Conservation (phyloP, 1,140 invertebrate genomes). For the Euwallacea similis region DNA sequence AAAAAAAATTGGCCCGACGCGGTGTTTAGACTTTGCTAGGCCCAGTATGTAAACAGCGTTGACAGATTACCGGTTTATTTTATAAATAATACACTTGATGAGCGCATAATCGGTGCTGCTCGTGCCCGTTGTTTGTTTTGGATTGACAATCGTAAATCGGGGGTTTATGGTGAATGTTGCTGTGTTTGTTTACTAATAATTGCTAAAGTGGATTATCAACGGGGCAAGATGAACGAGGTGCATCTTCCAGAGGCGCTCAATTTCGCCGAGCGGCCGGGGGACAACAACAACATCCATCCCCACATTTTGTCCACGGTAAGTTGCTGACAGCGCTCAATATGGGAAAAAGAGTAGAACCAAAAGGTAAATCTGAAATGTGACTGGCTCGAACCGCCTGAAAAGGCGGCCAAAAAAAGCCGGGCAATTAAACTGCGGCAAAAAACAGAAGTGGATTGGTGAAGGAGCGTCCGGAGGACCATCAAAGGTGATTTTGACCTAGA, state of each 20-base stretch:
- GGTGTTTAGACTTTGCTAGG: conserved; percentile 3
- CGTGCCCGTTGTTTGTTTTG: neutral
- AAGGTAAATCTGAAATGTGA: too few relatives aligned
- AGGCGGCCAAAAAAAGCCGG: too few relatives aligned
- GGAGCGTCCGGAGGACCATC: too few relatives aligned
- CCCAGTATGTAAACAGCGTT: conserved; percentile 1
- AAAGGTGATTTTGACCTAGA: too few relatives aligned
- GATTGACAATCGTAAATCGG: too few relatives aligned
- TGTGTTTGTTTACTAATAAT: neutral
- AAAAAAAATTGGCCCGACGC: neutral
- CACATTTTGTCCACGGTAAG: neutral
- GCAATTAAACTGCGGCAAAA: too few relatives aligned
- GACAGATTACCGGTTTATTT: neutral
- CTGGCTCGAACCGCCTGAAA: too few relatives aligned
- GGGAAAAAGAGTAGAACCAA: too few relatives aligned
- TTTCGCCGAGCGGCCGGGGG: neutral
- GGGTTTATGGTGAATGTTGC: neutral
- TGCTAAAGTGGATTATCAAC: neutral
- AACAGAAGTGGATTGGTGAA: too few relatives aligned
- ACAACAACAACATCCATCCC: neutral
- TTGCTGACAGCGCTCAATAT: neutral
- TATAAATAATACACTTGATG: neutral
- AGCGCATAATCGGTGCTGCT: neutral
- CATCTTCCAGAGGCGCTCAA: neutral
- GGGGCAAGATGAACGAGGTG: neutral